Conservation (phyloP, 2,797 vertebrate species). For the Lepilemur ruficaudatus region DNA sequence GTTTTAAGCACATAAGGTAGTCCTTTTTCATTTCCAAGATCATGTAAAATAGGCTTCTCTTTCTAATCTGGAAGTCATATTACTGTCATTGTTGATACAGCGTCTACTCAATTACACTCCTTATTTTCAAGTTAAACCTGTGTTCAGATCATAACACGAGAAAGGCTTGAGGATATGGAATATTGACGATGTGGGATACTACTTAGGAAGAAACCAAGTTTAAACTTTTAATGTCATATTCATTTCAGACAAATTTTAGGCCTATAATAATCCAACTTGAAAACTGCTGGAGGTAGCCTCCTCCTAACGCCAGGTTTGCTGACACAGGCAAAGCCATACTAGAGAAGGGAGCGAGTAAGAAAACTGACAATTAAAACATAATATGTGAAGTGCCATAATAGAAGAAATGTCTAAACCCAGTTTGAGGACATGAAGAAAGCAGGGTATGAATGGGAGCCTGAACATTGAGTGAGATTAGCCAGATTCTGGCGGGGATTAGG, state of each 20-base stretch:
- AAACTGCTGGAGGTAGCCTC: neutral
- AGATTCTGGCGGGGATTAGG: neutral
- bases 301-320: neutral
- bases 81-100: neutral
- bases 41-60: neutral
- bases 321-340: neutral
- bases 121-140: constrained; percentile 19
- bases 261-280: neutral
- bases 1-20: neutral
- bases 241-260: neutral
- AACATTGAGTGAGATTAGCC: neutral
- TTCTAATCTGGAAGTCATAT: neutral
- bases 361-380: neutral
- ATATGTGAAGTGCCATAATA: neutral
- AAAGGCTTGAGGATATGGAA: neutral
- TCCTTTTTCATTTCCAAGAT: neutral
- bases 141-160: neutral
- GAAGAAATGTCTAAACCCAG: neutral
- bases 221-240: neutral
- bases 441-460: neutral
- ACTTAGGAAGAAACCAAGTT: neutral
- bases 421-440: neutral
- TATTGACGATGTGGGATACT: neutral
- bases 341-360: neutral
- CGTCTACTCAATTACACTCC: neutral